These are phyloP conservation scores for Perccottus glenii DNA, from an alignment of 2,113 vertebrate genomes.

Conservation along the genomic window DNA sequence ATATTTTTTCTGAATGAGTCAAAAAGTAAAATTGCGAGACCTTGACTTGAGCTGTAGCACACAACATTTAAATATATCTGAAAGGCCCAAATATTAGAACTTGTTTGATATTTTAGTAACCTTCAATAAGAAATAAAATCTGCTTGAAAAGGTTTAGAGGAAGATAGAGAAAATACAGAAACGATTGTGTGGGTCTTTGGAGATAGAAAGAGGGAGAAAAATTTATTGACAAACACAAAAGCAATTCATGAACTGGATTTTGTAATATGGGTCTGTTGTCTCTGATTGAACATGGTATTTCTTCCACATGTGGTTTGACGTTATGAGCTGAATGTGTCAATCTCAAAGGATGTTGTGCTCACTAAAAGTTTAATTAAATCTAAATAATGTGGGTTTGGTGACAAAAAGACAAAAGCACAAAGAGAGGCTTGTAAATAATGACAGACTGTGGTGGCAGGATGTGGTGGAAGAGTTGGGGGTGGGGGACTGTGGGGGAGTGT, in stretches of 20 bases:
- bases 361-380: constrained; percentile 2
- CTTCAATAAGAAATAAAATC: background rate
- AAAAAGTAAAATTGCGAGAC: constrained; percentile 6
- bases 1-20: constrained; percentile 19
- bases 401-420: background rate
- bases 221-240: constrained; percentile 6
- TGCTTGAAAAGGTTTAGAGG: constrained; percentile 7
- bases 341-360: constrained; percentile 4
- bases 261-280: constrained; percentile 13
- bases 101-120: constrained; percentile 34
- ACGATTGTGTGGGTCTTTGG: constrained; percentile 29
- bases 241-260: background rate
- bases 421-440: constrained; percentile 15
- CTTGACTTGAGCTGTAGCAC: background rate
- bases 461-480: background rate
- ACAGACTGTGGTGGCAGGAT: background rate
- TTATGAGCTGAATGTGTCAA: constrained; percentile 9
- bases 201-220: constrained; percentile 24
- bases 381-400: background rate
- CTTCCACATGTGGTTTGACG: constrained; percentile 1
- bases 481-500: constrained; percentile 16
- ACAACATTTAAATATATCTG: constrained; percentile 3
- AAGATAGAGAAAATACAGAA: constrained; percentile 7
- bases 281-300: constrained; percentile 3
- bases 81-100: constrained; percentile 22